A percentile compares a stretch with the other conserved stretches of the same genome.
phyloP scores from a whole-genome alignment of 2,888 invertebrate genomes.

The Philhelius pedissequus region DNA sequence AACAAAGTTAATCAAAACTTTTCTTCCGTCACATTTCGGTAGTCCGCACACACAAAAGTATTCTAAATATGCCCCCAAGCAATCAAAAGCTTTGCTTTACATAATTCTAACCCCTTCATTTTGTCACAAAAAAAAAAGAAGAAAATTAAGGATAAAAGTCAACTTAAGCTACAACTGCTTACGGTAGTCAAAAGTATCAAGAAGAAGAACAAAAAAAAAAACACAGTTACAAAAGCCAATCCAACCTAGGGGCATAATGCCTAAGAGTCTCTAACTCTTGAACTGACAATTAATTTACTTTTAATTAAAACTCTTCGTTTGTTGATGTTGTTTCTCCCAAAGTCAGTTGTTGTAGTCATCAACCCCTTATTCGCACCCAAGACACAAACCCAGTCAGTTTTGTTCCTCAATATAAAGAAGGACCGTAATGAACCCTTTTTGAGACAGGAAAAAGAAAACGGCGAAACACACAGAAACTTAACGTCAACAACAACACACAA shows the following conservation, averaged over 20 bases:
- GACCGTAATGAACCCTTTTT: slow-evolving; percentile 11
- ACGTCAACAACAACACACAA: slow-evolving; percentile 62
- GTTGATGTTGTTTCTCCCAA: not conserved
- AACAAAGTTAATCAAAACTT: slow-evolving; percentile 66
- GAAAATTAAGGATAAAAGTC: slow-evolving; percentile 30
- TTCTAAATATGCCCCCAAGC: slow-evolving; percentile 16
- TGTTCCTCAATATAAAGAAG: not conserved
- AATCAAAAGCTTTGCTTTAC: not conserved
- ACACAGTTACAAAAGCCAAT: slow-evolving; percentile 7
- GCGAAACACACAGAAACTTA: slow-evolving; percentile 48
- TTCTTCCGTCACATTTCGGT: slow-evolving; percentile 18
- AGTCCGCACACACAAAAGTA: not conserved
- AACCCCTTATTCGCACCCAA: slow-evolving; percentile 50
- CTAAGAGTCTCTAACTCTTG: slow-evolving; percentile 51
- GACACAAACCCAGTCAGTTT: not conserved
- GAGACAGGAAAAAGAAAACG: not conserved
- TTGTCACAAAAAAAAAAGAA: not conserved
- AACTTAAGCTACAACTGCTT: slow-evolving; percentile 6
- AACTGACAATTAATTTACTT: slow-evolving; percentile 67
- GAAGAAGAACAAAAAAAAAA: not conserved
- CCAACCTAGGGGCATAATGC: not conserved
- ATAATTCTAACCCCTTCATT: not conserved
- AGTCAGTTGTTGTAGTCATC: not conserved
- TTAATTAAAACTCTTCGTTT: slow-evolving; percentile 62
- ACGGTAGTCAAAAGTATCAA: not conserved